These are phyloP conservation scores for Gulo gulo DNA, from an alignment of 2,113 vertebrate genomes.

Conservation along the genomic window DNA sequence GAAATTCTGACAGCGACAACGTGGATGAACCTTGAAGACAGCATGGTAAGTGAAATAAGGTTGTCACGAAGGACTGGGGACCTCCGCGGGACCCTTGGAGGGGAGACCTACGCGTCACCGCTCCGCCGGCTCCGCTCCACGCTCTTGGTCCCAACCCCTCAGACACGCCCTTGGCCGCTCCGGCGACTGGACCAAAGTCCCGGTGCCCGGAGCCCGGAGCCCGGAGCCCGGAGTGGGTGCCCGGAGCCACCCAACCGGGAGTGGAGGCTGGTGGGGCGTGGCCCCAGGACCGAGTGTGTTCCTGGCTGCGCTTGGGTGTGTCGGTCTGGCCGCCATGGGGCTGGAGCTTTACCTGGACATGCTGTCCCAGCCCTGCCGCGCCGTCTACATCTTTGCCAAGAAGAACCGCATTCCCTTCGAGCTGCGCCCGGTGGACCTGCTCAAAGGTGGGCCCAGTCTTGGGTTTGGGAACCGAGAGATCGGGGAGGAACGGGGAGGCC, in stretches of 20 bases:
- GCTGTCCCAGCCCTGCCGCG: conserved; percentile 85
- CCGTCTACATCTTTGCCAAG: conserved; percentile 86
- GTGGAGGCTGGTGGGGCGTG: neutral
- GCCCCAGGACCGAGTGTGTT: rapidly evolving
- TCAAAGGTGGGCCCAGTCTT: conserved; percentile 77
- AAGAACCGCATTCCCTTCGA: conserved; percentile 84
- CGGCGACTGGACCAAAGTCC: neutral
- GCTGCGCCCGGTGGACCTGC: conserved; percentile 77
- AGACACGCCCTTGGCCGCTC: neutral
- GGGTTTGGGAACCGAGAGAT: neutral
- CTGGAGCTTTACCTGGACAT: conserved; percentile 88
- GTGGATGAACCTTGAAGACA: neutral
- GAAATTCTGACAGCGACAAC: neutral
- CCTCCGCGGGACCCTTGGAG: neutral
- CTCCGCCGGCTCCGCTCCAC: rapidly evolving
- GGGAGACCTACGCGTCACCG: no score
- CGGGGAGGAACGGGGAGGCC: neutral
- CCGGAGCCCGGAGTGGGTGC: no score
- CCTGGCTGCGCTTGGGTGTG: rapidly evolving
- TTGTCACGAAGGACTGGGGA: neutral
- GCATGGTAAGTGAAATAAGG: neutral
- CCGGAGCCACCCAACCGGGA: neutral
- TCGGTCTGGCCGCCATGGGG: neutral
- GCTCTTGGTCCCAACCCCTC: neutral
- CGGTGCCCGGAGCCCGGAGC: no score